Conservation (phyloP, 35 echinoderm and acorn worm species). For the Ophioderma brevispina region DNA sequence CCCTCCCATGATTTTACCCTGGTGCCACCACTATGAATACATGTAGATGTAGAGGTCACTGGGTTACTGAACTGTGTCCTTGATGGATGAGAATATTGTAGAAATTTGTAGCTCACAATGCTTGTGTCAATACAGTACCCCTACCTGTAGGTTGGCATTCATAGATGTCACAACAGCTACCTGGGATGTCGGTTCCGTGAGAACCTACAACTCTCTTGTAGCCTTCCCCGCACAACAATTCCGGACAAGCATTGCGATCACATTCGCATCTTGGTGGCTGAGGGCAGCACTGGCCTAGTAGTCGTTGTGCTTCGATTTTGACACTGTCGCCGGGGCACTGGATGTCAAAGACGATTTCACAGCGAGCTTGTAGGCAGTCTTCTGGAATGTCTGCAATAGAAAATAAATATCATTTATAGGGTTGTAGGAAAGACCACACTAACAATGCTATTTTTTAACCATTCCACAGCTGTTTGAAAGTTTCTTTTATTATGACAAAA, state of each 20-base stretch:
- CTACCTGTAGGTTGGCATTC: conserved; percentile 82
- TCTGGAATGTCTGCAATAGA: background rate
- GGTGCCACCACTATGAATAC: too few species aligned
- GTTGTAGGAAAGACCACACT: too few species aligned
- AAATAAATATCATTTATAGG: background rate
- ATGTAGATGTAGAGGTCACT: too few species aligned
- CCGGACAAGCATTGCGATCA: conserved; percentile 63
- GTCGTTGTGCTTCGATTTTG: conserved; percentile 38
- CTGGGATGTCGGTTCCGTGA: conserved; percentile 65
- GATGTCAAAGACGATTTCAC: conserved; percentile 67
- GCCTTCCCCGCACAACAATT: conserved; percentile 71
- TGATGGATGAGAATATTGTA: too few species aligned
- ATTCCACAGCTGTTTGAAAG: background rate
- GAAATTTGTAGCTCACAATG: too few species aligned
- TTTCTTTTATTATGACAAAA: background rate
- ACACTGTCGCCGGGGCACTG: conserved; percentile 77
- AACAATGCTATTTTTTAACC: background rate
- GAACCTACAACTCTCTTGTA: conserved; percentile 60
- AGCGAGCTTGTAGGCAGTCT: conserved; percentile 49
- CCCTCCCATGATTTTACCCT: too few species aligned
- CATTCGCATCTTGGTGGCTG: conserved; percentile 68
- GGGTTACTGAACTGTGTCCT: too few species aligned
- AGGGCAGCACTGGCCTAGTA: conserved; percentile 87
- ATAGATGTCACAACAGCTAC: conserved; percentile 87
- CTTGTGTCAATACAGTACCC: too few species aligned